Evolutionary conservation across 30 jellyfish, hydroid and myxozoan species (phyloP), one percentile per base, ranked within the genome.

Genomic region (Euphysa ruthae): DNA sequence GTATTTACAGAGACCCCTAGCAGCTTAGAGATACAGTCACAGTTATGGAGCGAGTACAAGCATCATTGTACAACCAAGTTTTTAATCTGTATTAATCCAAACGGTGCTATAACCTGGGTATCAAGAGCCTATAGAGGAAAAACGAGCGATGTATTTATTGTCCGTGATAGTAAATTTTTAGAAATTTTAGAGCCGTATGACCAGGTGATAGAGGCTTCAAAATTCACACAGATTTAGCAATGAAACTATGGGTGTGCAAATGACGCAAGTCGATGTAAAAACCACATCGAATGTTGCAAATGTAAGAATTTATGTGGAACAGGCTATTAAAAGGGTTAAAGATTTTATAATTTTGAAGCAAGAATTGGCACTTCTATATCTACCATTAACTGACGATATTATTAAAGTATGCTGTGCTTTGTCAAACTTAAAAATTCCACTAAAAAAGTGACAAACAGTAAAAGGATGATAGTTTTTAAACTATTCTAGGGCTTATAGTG

Each of bases 91-190:
- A 69, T 76, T 20, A 43, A 88, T 6, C 93, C 83, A 2, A 70
- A 83, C 35, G 95, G 95, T 19, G 75, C 76, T 19, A 33, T 74
- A n/a, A 61, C 92, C 6, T 82, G 87, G 87, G 33, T 73, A 10
- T 82, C 94, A 6, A 78, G 84, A 73, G 51, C 34, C 8, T 82
- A 82, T 73, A 91, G 93, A 10, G 90, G 93, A 13, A 66, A 89
- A 22, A 72, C 82, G 8, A 28, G 75, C 6, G 95, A 83, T 32
- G 14, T 66, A 19, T 51, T 21, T 32, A 46, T 83, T 2, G 81
- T 62, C 20, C 32, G 91, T 7, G 63, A 76, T 61, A 55, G 63
- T 49, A 89, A 88, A 3, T 24, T 83, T 66, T 15, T 68, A 20
- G 43, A 54, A 8, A 8, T 46, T 33, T 58, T 69, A 3, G 82